Evolutionary conservation across 1,140 invertebrate species (phyloP).

Genomic region (Ruditapes philippinarum): DNA sequence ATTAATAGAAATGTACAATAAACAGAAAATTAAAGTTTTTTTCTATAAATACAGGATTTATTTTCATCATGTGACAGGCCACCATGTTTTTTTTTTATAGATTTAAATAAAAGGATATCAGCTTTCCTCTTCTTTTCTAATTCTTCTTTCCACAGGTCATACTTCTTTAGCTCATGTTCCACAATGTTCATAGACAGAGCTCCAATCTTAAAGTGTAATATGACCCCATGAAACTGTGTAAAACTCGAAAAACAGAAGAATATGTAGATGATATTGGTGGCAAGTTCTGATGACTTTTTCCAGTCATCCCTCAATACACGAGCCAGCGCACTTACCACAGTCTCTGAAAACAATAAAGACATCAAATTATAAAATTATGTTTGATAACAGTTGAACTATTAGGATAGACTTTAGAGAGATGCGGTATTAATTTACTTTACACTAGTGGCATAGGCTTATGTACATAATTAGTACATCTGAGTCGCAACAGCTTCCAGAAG

Average conservation of each 20-base stretch:
- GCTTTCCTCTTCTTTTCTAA: conserved; percentile 90
- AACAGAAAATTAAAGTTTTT: too few relatives aligned
- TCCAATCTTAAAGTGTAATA: conserved; percentile 95
- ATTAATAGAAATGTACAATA: too few relatives aligned
- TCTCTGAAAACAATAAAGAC: conserved; percentile 90
- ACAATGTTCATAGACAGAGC: conserved; percentile 98
- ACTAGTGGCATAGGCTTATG: too few relatives aligned
- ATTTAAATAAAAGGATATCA: conserved; percentile 86
- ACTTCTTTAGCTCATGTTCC: conserved; percentile 96
- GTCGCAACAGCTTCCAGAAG: too few relatives aligned
- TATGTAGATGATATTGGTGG: conserved; percentile 98
- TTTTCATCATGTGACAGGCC: too few relatives aligned
- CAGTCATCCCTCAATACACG: conserved; percentile 98
- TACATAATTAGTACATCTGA: too few relatives aligned
- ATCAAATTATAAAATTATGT: too few relatives aligned
- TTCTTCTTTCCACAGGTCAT: conserved; percentile 97
- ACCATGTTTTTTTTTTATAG: too few relatives aligned
- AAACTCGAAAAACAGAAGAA: conserved; percentile 99
- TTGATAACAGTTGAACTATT: too few relatives aligned
- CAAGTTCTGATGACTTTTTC: conserved; percentile 97
- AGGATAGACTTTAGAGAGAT: too few relatives aligned
- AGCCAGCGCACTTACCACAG: conserved; percentile 97
- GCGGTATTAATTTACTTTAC: too few relatives aligned
- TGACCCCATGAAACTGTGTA: conserved; percentile 96
- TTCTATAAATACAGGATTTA: too few relatives aligned